Conservation (phyloP, 2,888 invertebrate species). For the Aphelenchoides bicaudatus region DNA sequence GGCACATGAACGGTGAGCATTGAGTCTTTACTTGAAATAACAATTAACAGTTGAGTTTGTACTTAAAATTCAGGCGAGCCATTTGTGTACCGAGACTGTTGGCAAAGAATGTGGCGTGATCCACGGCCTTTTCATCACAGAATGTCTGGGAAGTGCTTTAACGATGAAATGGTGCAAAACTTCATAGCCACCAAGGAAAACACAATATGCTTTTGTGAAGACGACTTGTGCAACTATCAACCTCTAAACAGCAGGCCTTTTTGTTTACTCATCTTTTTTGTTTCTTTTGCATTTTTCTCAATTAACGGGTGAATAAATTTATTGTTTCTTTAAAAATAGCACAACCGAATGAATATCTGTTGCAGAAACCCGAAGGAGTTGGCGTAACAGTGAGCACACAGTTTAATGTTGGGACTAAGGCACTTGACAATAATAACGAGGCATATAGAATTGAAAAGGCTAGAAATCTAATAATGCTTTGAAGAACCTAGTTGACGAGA, state of each 20-base stretch:
- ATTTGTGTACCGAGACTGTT: slow-evolving; percentile 39
- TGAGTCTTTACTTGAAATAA: background rate
- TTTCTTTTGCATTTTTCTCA: background rate
- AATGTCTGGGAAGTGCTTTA: slow-evolving; percentile 30
- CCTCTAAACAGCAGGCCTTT: too few relatives aligned
- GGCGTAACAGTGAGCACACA: too few relatives aligned
- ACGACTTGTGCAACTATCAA: slow-evolving; percentile 37
- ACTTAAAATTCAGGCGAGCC: slow-evolving; percentile 31
- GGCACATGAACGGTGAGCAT: slow-evolving; percentile 27
- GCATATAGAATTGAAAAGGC: too few relatives aligned
- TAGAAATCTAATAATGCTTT: too few relatives aligned
- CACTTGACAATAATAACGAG: too few relatives aligned
- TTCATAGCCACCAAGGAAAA: slow-evolving; percentile 29
- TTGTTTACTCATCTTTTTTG: background rate
- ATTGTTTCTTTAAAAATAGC: too few relatives aligned
- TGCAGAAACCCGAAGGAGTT: too few relatives aligned
- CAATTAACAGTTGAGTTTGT: slow-evolving; percentile 5
- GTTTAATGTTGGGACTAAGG: too few relatives aligned
- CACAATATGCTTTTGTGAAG: slow-evolving; percentile 37
- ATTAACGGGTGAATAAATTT: background rate
- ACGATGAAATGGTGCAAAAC: slow-evolving; percentile 34
- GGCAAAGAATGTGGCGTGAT: slow-evolving; percentile 33
- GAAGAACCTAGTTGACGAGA: too few relatives aligned
- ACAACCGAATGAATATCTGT: too few relatives aligned
- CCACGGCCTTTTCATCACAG: slow-evolving; percentile 32